Percentiles rank a stretch among this genome's conserved stretches.
Evolutionary conservation across 2,113 vertebrate species (phyloP).

Genomic region (Perca fluviatilis): DNA sequence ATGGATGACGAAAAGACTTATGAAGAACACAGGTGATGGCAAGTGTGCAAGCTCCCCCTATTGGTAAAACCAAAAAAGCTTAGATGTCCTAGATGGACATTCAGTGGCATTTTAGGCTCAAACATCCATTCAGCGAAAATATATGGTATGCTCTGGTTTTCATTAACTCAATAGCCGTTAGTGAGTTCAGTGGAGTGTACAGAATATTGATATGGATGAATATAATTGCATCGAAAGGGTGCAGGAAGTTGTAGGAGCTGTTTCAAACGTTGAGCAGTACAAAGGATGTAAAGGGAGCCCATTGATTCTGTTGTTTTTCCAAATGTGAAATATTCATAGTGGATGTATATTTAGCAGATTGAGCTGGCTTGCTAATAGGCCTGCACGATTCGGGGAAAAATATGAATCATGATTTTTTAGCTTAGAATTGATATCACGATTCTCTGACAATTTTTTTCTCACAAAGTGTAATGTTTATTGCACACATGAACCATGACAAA

Average conservation of each 20-base stretch:
- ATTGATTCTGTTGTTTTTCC: constrained; percentile 67
- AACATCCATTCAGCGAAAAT: constrained; percentile 12
- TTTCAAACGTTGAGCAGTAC: constrained; percentile 40
- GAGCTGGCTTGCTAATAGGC: constrained; percentile 49
- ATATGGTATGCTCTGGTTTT: constrained; percentile 13
- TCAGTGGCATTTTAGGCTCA: constrained; percentile 5
- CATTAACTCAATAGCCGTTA: constrained; percentile 58
- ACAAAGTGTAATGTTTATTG: no score
- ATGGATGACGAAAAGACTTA: constrained; percentile 37
- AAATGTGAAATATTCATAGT: constrained; percentile 70
- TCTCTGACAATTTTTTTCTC: no score
- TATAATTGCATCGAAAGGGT: constrained; percentile 57
- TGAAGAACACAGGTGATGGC: constrained; percentile 38
- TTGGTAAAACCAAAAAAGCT: constrained; percentile 52
- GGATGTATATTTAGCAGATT: constrained; percentile 68
- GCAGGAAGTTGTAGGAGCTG: constrained; percentile 4
- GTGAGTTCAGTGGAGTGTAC: constrained; percentile 57
- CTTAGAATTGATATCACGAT: no score
- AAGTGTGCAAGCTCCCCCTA: constrained; percentile 83
- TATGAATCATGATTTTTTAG: no score
- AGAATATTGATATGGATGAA: constrained; percentile 68
- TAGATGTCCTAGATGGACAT: constrained; percentile 1
- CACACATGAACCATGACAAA: no score
- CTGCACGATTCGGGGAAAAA: no score
- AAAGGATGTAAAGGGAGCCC: constrained; percentile 47